These are phyloP conservation scores for Onychomys leucogaster DNA, from an alignment of 2,797 vertebrate genomes.

Conservation along the genomic window DNA sequence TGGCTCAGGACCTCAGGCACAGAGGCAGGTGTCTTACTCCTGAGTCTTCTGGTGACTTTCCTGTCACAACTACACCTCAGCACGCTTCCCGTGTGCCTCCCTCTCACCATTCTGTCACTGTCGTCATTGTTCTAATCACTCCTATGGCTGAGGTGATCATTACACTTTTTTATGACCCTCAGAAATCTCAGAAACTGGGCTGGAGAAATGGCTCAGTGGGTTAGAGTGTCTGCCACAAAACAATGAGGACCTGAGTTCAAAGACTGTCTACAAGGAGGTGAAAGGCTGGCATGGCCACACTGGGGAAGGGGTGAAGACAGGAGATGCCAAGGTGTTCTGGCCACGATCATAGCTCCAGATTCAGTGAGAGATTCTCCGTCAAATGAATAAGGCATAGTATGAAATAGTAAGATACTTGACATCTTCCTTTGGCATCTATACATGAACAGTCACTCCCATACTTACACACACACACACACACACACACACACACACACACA, in stretches of 20 bases:
- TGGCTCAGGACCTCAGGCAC: too few species aligned
- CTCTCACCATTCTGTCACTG: not conserved
- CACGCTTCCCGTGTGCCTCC: not conserved
- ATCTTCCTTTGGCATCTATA: not conserved
- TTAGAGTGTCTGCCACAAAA: not conserved
- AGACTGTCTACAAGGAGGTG: not conserved
- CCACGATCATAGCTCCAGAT: too few species aligned
- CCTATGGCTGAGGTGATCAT: not conserved
- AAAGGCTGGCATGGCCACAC: not conserved
- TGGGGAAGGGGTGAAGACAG: not conserved
- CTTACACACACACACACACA: not conserved
- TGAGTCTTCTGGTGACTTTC: not conserved
- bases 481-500: not conserved
- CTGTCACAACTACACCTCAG: not conserved
- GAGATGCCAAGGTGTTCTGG: not conserved
- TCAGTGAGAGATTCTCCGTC: too few species aligned
- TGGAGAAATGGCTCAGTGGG: not conserved
- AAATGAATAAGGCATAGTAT: not conserved
- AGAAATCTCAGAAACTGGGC: not conserved
- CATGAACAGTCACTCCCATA: not conserved
- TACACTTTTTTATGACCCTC: not conserved
- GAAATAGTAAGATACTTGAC: not conserved
- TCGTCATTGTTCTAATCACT: not conserved
- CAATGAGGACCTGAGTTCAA: not conserved
- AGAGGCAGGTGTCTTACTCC: too few species aligned